Base-by-base conservation (phyloP, 2,888 invertebrate species). In the Netelia melanura region DNA sequence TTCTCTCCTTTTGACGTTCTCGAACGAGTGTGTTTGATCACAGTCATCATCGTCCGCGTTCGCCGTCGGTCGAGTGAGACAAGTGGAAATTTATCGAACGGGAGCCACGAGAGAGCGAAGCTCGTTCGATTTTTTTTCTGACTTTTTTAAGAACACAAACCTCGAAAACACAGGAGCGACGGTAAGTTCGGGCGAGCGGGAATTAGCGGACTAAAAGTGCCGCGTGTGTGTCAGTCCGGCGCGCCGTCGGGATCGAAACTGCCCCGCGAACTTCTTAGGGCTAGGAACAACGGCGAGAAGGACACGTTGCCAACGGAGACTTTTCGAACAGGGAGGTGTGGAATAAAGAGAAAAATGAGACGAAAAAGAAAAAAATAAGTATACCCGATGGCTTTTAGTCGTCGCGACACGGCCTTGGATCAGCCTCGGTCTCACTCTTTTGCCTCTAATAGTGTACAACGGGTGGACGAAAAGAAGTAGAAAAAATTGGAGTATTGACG, bases 401-500 rank as follows among this genome's bases (percentile, higher is more conserved):
- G 84, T 89, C 87, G 84, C 87, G 85, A 86, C 79, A 87, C 83
- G 89, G 84, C 91, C 90, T 91, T 91, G 90, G 81, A 86, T 80
- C 83, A 71, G 86, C 77, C 86, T 89, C 87, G 54, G 30, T 86
- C 81, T 81, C 70, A 14, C 21, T 30, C 30, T 52, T 58, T 77
- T 83, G 85, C 65, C 71, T 72, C 44, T 83, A 67, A 85, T 71
- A 80, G 86, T 87, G 85, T 43, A 58, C 81, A 84, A 65, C 56
- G 87, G 85, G 85, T 74, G 67, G 67, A 82, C 62, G 75, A 65
- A 67, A 44, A 43, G 65, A 72, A 72, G 23, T 79, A 82, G 88
- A 89, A 90, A 92, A 92, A 92, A 92, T 92, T 92, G 91, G 92
- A 92, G 91, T 91, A 85, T 91, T 91, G 92, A 88, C 91, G 91